Base-by-base conservation (phyloP, 2,888 invertebrate genomes). In the Caenorhabditis macrosperma region DNA sequence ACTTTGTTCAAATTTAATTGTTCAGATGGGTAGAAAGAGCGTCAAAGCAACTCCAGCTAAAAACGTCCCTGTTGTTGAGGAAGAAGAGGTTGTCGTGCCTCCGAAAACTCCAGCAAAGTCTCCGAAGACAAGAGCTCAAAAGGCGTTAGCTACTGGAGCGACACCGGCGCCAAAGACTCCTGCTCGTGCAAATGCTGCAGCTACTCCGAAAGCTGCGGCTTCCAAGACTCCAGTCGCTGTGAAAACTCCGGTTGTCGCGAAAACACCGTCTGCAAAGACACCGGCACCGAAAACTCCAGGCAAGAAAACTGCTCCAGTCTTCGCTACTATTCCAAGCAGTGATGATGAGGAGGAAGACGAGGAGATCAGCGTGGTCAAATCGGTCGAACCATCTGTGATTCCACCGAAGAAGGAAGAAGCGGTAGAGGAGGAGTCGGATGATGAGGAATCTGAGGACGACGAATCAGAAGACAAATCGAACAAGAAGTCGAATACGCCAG, bases 21-120 rank as follows among this genome's bases (percentile, higher is more conserved):
- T 63, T 10, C 52, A 67, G 67, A 78, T 78, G 78, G 78, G 72
- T 67, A 72, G 78, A 72, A 72, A 78, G 38, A 78, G 72, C 67
- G 38, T 44, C 35, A 52, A 59, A 38, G 67, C 54, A 50, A 64
- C 59, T 64, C 64, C 74, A 55, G 48, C 72, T 7, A 63, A 48
- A 28, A 33, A 28, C 7, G 48, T 38, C 60, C 60, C 26, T 24
- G 41, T 28, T 15, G 63, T 63, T 7, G 28, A 57, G 30, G n/a
- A 17, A 0, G 61, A 54, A 10, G 55, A 55, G 38, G 44, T 44
- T 9, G 64, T 38, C 17, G 63, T 41, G 24, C 41, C 63, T 1
- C 59, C 72, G 48, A 68, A 72, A 33, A 78, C 78, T 17, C 78
- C 78, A 5, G 64, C 52, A 10, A 71, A 48, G 30, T 59, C 77